These are phyloP conservation scores for Caenorhabditis becei DNA, from an alignment of 2,888 invertebrate genomes.

Conservation along the genomic window DNA sequence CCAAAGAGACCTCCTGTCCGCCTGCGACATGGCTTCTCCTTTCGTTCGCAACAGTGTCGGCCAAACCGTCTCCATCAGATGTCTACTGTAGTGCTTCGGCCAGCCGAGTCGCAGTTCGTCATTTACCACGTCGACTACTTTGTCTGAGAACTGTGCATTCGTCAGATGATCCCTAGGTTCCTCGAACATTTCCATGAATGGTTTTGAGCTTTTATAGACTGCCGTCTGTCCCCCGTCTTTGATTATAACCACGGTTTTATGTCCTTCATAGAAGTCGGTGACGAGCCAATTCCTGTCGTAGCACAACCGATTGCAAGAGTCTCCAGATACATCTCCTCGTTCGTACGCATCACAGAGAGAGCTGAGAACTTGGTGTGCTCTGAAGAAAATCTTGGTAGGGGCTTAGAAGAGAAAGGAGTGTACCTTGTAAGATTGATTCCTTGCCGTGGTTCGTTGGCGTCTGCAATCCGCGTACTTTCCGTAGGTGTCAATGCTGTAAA, in stretches of 20 bases:
- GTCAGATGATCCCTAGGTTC: constrained; percentile 63
- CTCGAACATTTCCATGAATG: constrained; percentile 72
- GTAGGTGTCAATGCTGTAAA: constrained; percentile 50
- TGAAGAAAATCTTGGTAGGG: constrained; percentile 54
- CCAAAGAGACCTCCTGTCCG: constrained; percentile 79
- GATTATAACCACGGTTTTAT: constrained; percentile 76
- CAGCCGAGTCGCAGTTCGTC: constrained; percentile 77
- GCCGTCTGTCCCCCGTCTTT: constrained; percentile 76
- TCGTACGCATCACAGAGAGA: constrained; percentile 74
- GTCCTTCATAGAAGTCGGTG: constrained; percentile 76
- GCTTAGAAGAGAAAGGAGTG: not conserved
- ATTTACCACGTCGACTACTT: constrained; percentile 78
- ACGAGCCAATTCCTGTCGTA: constrained; percentile 74
- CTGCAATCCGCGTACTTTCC: constrained; percentile 28
- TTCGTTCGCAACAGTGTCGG: constrained; percentile 70
- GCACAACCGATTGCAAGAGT: constrained; percentile 79
- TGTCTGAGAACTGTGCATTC: constrained; percentile 74
- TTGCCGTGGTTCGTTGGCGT: constrained; percentile 41
- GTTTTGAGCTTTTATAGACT: constrained; percentile 77
- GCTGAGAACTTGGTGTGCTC: constrained; percentile 74
- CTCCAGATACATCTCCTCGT: constrained; percentile 73
- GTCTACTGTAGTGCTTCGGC: constrained; percentile 75
- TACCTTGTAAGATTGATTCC: constrained; percentile 61
- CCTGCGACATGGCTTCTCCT: constrained; percentile 68
- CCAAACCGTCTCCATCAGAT: constrained; percentile 79